Evolutionary conservation across 2,113 vertebrate species (phyloP).

Genomic region (Aplodontia rufa): DNA sequence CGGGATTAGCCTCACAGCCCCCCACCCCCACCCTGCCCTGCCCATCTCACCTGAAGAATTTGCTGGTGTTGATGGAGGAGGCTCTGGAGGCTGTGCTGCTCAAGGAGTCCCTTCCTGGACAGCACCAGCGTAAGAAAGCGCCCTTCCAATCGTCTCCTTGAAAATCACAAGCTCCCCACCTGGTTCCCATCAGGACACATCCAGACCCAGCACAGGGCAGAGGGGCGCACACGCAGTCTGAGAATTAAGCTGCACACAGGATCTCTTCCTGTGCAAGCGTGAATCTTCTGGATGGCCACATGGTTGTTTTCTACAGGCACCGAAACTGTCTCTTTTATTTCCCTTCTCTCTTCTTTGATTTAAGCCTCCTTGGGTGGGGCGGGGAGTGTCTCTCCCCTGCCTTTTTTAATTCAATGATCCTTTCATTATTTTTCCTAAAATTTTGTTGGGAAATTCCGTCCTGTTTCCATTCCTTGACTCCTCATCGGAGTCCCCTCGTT

Average conservation of each 20-base stretch:
- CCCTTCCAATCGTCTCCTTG: background rate
- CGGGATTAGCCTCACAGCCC: no score
- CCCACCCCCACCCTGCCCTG: no score
- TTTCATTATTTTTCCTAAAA: background rate
- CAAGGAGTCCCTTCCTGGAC: background rate
- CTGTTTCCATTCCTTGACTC: background rate
- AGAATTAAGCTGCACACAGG: background rate
- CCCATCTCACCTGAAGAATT: background rate
- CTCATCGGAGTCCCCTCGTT: background rate
- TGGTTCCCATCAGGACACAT: background rate
- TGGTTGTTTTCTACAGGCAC: background rate
- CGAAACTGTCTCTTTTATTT: background rate
- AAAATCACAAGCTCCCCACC: background rate
- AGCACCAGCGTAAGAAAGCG: background rate
- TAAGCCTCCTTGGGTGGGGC: background rate
- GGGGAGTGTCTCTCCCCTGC: background rate
- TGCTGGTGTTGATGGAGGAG: background rate
- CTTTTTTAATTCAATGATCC: background rate
- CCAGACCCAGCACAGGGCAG: background rate
- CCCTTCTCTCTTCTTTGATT: background rate
- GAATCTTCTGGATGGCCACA: background rate
- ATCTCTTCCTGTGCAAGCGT: background rate
- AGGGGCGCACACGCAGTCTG: background rate
- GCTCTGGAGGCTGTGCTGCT: background rate
- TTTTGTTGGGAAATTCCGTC: background rate